phyloP scores from a whole-genome alignment of 1,140 invertebrate species.

The Apolygus lucorum region DNA sequence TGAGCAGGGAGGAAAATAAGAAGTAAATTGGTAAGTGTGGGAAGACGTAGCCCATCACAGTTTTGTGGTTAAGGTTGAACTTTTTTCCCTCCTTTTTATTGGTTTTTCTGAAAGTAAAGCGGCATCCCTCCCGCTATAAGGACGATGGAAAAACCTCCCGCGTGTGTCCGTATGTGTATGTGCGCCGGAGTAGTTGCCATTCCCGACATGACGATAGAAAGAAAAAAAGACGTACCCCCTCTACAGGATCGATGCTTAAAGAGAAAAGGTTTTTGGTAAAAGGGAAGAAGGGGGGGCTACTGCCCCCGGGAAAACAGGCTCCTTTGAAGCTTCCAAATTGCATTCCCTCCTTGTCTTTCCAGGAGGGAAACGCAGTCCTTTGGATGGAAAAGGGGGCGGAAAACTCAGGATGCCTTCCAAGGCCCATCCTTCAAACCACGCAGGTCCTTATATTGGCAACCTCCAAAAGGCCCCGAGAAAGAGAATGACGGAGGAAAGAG shows the following conservation, averaged over 20 bases:
- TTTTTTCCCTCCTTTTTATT: neutral
- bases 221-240: neutral
- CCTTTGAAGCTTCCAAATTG: conserved; percentile 15
- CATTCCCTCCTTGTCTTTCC: conserved; percentile 5
- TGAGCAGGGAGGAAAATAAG: too few relatives aligned
- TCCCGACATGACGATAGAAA: neutral
- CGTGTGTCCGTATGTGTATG: neutral
- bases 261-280: conserved; percentile 12
- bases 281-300: neutral
- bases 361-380: neutral
- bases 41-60: too few relatives aligned
- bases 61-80: neutral
- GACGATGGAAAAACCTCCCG: neutral
- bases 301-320: neutral
- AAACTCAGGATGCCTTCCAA: neutral
- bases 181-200: too few relatives aligned
- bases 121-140: neutral
- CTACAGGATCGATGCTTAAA: conserved; percentile 12
- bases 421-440: conserved; percentile 5
- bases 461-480: conserved; percentile 12
- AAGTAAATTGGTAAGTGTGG: too few relatives aligned
- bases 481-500: conserved; percentile 1
- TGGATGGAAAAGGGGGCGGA: too few relatives aligned
- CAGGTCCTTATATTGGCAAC: neutral
- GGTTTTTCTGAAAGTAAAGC: neutral